Percentiles rank a stretch among this genome's conserved stretches.
phyloP scores from a whole-genome alignment of 2,888 invertebrate species.

The Buathra laborator region DNA sequence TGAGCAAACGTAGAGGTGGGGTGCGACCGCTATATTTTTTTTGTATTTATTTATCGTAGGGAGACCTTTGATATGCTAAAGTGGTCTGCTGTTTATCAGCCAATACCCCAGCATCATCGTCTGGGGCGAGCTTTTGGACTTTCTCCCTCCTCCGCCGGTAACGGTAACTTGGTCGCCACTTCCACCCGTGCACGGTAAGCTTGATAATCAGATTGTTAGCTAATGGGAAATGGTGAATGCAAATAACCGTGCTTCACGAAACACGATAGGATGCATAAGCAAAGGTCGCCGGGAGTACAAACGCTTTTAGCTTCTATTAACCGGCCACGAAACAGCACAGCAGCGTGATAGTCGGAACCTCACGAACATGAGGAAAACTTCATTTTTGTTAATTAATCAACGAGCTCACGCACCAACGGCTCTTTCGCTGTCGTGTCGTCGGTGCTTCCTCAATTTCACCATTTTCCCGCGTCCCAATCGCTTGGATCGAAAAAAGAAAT shows the following conservation, averaged over 20 bases:
- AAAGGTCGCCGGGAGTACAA: constrained; percentile 10
- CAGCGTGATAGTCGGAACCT: constrained; percentile 9
- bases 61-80: constrained; percentile 1
- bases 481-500: neutral
- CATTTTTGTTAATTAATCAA: constrained; percentile 33
- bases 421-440: neutral
- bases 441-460: neutral
- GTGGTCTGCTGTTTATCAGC: neutral
- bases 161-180: constrained; percentile 52
- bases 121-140: constrained; percentile 10
- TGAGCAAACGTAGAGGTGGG: too few relatives aligned
- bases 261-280: constrained; percentile 19
- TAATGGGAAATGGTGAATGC: constrained; percentile 71
- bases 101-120: constrained; percentile 16
- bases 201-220: constrained; percentile 72
- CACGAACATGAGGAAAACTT: constrained; percentile 40
- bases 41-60: neutral
- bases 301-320: constrained; percentile 57
- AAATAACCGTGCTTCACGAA: constrained; percentile 67
- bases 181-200: constrained; percentile 30
- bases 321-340: constrained; percentile 45
- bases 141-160: constrained; percentile 27
- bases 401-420: neutral
- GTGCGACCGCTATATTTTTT: too few relatives aligned
- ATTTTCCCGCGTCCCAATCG: neutral